Evolutionary conservation across 2,888 invertebrate species (phyloP), one percentile per base, ranked within the genome.

Genomic region (Gymnosoma rotundatum): DNA sequence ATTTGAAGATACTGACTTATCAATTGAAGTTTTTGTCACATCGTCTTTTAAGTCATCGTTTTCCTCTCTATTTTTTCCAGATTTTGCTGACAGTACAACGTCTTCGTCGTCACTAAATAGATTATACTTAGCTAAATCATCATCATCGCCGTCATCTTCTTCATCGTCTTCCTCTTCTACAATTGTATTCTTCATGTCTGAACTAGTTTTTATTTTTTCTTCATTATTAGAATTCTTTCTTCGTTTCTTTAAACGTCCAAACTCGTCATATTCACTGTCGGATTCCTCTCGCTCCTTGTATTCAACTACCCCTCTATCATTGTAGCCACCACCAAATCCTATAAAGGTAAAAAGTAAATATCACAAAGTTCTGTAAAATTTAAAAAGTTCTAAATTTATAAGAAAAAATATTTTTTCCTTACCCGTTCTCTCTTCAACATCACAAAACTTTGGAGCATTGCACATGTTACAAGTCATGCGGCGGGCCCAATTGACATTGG

Each of bases 381-480:
- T 60, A 21, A 56, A 52, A 6, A 52, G 18, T 52, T 9, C 18
- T 52, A 52, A 52, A 52, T 8, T 9, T 1, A 2, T 32, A 6
- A 32, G 7, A 18, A 52, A 7, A 18, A 14, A 20, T 9, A 18
- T 25, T 21, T 73, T 10, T 5, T 16, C 87, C 89, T 87, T 85
- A 92, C 94, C 96, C 76, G 95, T 94, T 86, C 96, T 93, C 89
- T 96, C 95, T 91, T 97, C 95, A 83, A 98, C 96, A 93, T 98
- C 98, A 20, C 97, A 98, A 92, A 98, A 97, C 93, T 99, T 99
- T 0, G 99, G 98, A 6, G 99, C 98, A 93, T 99, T 99, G 93
- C 99, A 99, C 93, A 99, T 97, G 93, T 99, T 99, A 93, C 99
- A 99, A 74, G 97, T 97, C 90, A 96, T 96, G 75, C 99, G 94